Percentiles rank a stretch among this genome's conserved stretches.
Evolutionary conservation across 1,140 invertebrate genomes (phyloP).

Genomic region (Philaenus spumarius): DNA sequence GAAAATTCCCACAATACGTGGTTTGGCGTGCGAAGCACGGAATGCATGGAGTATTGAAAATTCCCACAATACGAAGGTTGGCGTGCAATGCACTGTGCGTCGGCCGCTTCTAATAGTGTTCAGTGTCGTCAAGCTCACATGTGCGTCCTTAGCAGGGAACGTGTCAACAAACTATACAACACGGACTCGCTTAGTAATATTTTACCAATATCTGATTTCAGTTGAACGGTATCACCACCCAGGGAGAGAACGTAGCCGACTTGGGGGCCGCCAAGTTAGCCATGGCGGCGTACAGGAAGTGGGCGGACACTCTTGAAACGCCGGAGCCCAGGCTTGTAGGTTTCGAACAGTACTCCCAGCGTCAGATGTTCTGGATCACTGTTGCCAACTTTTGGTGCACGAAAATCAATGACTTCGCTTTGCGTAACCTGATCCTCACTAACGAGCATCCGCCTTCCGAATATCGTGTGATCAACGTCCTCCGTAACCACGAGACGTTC

Average conservation of each 20-base stretch:
- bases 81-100: too few relatives aligned
- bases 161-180: too few relatives aligned
- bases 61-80: too few relatives aligned
- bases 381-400: constrained; percentile 56
- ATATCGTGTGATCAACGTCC: constrained; percentile 76
- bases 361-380: constrained; percentile 57
- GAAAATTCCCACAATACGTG: too few relatives aligned
- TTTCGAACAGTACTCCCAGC: constrained; percentile 34
- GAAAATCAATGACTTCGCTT: constrained; percentile 35
- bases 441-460: constrained; percentile 59
- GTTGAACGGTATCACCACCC: constrained; percentile 58
- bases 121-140: too few relatives aligned
- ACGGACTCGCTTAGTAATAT: too few relatives aligned
- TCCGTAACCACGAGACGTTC: constrained; percentile 87
- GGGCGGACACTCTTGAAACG: constrained; percentile 30
- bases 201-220: too few relatives aligned
- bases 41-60: too few relatives aligned
- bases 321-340: constrained; percentile 44
- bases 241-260: constrained; percentile 75
- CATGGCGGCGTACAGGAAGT: constrained; percentile 46
- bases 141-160: too few relatives aligned
- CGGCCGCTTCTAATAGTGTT: too few relatives aligned
- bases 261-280: constrained; percentile 57
- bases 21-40: too few relatives aligned
- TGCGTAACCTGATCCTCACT: not conserved